Conservation (phyloP, 2,113 vertebrate species). For the Eulemur rufifrons region DNA sequence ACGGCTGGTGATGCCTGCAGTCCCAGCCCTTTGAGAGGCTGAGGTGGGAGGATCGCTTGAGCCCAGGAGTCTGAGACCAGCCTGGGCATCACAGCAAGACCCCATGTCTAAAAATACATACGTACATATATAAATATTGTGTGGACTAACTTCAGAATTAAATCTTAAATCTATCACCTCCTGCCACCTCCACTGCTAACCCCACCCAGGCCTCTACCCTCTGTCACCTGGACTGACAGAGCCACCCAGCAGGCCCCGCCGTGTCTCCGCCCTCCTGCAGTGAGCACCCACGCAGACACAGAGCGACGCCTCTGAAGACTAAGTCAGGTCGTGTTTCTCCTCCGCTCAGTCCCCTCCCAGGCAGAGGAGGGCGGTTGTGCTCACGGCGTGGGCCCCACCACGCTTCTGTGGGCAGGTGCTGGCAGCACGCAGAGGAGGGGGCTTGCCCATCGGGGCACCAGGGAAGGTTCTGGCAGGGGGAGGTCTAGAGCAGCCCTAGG, state of each 20-base stretch:
- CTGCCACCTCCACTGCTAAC: too few relatives aligned
- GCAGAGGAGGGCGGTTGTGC: rapidly evolving
- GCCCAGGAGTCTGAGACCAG: background rate
- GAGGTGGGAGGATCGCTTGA: background rate
- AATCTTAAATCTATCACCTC: background rate
- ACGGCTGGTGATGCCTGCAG: too few relatives aligned
- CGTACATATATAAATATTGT: too few relatives aligned
- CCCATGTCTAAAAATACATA: background rate
- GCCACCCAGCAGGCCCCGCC: background rate
- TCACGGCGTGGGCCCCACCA: rapidly evolving
- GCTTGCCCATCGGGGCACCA: too few relatives aligned
- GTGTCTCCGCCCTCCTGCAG: background rate
- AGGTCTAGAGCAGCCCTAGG: background rate
- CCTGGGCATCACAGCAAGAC: background rate
- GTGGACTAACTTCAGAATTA: background rate
- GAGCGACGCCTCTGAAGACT: background rate
- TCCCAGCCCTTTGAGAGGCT: background rate
- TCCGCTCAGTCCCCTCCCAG: background rate
- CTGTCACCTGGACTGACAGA: background rate
- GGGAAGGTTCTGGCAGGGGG: background rate
- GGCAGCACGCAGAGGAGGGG: background rate
- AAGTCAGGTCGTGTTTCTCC: background rate
- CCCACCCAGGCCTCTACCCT: background rate
- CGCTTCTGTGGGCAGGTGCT: background rate
- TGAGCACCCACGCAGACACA: background rate